Conservation (phyloP, 1,140 invertebrate species). For the Idris sp. region DNA sequence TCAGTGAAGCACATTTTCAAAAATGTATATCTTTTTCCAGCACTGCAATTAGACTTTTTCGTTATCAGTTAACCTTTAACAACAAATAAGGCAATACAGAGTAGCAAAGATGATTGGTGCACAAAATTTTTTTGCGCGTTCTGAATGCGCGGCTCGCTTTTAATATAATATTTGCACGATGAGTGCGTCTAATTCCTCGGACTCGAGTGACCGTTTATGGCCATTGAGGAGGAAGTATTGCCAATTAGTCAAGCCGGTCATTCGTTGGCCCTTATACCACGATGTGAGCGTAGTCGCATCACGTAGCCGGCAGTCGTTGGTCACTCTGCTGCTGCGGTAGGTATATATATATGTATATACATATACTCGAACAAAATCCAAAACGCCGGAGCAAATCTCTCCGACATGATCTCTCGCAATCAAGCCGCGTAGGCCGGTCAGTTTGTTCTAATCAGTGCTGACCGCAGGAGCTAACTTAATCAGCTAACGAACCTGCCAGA, state of each 20-base stretch:
- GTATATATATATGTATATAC: no score
- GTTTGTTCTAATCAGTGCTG: constrained; percentile 78
- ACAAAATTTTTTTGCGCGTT: constrained; percentile 12
- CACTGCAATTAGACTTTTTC: no score
- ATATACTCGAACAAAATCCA: constrained; percentile 61
- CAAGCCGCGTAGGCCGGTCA: constrained; percentile 74
- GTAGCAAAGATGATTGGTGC: constrained; percentile 12
- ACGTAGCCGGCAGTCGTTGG: constrained; percentile 61
- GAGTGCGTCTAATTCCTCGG: constrained; percentile 53
- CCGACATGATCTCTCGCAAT: constrained; percentile 70
- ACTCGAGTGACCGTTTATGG: constrained; percentile 60
- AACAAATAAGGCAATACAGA: constrained; percentile 41
- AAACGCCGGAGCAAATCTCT: constrained; percentile 53
- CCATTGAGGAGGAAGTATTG: constrained; percentile 66
- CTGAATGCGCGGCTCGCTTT: constrained; percentile 29
- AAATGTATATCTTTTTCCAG: no score
- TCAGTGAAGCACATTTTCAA: no score
- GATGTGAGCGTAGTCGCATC: constrained; percentile 61
- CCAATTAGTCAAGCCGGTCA: constrained; percentile 69
- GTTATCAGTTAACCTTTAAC: constrained; percentile 44
- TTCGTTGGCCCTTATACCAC: constrained; percentile 40
- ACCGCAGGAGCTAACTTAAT: constrained; percentile 75
- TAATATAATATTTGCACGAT: constrained; percentile 47
- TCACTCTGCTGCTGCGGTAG: constrained; percentile 59
- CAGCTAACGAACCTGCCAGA: constrained; percentile 75